These are phyloP conservation scores for Drosophila seguyi DNA, from an alignment of 1,140 invertebrate species.

Conservation along the genomic window DNA sequence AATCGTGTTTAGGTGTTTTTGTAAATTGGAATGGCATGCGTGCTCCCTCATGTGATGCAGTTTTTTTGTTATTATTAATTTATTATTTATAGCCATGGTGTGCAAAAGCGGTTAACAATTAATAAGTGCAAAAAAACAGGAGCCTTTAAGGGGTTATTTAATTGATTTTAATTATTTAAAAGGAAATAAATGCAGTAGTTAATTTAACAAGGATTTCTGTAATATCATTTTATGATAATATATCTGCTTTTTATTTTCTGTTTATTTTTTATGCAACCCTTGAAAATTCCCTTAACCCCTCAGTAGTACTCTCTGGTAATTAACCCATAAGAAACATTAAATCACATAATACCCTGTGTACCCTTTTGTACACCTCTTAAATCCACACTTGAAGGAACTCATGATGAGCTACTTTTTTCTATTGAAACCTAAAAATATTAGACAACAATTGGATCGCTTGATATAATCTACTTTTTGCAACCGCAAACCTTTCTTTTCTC, in stretches of 20 bases:
- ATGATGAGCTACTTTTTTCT: conserved; percentile 43
- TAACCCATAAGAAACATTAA: background rate
- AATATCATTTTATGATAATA: too few relatives aligned
- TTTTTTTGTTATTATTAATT: background rate
- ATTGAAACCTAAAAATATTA: conserved; percentile 36
- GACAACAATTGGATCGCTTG: conserved; percentile 49
- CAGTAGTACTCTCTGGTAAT: background rate
- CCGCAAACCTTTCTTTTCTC: conserved; percentile 10
- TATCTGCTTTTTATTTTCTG: too few relatives aligned
- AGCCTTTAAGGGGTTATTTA: background rate
- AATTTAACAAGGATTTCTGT: too few relatives aligned
- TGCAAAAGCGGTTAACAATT: background rate
- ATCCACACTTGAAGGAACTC: conserved; percentile 22
- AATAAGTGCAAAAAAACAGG: conserved; percentile 2
- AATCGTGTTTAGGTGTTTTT: conserved; percentile 41
- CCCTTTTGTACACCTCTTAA: conserved; percentile 18
- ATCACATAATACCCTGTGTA: background rate
- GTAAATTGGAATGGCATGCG: conserved; percentile 38
- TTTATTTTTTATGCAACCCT: too few relatives aligned
- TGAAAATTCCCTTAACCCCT: background rate
- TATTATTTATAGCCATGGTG: background rate
- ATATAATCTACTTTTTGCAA: conserved; percentile 49
- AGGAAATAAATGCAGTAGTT: too few relatives aligned
- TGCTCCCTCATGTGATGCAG: conserved; percentile 10
- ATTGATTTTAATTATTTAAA: background rate